phyloP scores from a whole-genome alignment of 2,888 invertebrate genomes.

The Leptothorax acervorum region DNA sequence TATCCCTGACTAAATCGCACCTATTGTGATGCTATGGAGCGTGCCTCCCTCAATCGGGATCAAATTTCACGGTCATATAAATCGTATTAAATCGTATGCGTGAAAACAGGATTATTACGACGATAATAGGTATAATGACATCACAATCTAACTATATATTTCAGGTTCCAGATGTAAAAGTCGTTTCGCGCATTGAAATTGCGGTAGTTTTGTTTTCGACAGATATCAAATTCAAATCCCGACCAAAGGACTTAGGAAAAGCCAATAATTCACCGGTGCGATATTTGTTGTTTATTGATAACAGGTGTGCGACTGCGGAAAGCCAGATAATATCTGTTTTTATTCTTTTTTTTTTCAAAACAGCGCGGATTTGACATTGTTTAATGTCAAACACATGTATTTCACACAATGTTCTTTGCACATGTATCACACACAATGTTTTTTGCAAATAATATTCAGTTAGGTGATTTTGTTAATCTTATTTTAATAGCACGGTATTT shows the following conservation, averaged over 20 bases:
- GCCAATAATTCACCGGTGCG: constrained; percentile 31
- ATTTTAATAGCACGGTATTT: not conserved
- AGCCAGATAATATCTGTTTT: constrained; percentile 21
- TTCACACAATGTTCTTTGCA: not conserved
- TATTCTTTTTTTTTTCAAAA: constrained; percentile 14
- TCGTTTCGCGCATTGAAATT: constrained; percentile 2
- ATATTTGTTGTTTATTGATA: constrained; percentile 32
- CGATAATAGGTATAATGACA: not conserved
- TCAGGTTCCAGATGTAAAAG: constrained; percentile 7
- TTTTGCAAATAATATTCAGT: constrained; percentile 1
- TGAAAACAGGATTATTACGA: constrained; percentile 5
- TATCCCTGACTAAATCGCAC: not conserved
- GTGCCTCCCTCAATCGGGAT: not conserved
- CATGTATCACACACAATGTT: not conserved
- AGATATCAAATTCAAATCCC: constrained; percentile 24
- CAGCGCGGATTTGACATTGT: constrained; percentile 15
- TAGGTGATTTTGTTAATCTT: not conserved
- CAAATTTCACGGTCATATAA: constrained; percentile 18
- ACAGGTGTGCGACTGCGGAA: not conserved
- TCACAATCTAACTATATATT: not conserved
- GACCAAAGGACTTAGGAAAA: constrained; percentile 22
- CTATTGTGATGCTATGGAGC: not conserved
- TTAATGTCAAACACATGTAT: constrained; percentile 37
- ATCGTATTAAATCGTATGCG: not conserved
- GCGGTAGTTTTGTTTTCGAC: constrained; percentile 38